These are phyloP conservation scores for Ctenopoma multispine DNA, from an alignment of 2,797 vertebrate genomes.

Conservation along the genomic window DNA sequence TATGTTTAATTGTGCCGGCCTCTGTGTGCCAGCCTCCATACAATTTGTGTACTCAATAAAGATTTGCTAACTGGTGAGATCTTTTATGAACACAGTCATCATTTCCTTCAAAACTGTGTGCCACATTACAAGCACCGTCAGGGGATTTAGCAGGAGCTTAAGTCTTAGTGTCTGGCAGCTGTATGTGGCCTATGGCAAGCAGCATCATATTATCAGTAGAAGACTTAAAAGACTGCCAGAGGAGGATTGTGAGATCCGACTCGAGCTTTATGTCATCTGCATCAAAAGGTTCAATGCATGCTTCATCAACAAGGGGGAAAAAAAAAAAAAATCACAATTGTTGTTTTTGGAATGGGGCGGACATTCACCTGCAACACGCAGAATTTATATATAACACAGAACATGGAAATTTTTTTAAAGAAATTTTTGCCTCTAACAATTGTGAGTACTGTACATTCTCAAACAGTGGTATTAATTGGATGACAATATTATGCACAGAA, in stretches of 20 bases:
- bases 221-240: constrained; percentile 58
- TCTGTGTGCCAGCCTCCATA: constrained; percentile 7
- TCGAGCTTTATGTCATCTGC: constrained; percentile 56
- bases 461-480: constrained; percentile 51
- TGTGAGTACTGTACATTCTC: constrained; percentile 53
- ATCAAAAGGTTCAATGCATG: constrained; percentile 56
- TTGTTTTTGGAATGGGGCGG: background rate
- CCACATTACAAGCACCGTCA: constrained; percentile 74
- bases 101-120: constrained; percentile 64
- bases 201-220: constrained; percentile 61
- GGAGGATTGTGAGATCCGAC: constrained; percentile 59
- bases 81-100: constrained; percentile 62
- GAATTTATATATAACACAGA: constrained; percentile 18
- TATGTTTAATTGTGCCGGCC: constrained; percentile 30
- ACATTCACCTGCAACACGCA: constrained; percentile 36
- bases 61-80: constrained; percentile 58
- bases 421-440: constrained; percentile 32
- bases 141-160: constrained; percentile 69
- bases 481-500: constrained; percentile 56
- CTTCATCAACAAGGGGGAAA: constrained; percentile 37
- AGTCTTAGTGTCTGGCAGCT: constrained; percentile 72
- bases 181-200: constrained; percentile 72
- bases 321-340: constrained; percentile 12
- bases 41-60: constrained; percentile 47
- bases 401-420: background rate